Evolutionary conservation across 2,888 invertebrate species (phyloP).

Genomic region (Drosophila prolongata): DNA sequence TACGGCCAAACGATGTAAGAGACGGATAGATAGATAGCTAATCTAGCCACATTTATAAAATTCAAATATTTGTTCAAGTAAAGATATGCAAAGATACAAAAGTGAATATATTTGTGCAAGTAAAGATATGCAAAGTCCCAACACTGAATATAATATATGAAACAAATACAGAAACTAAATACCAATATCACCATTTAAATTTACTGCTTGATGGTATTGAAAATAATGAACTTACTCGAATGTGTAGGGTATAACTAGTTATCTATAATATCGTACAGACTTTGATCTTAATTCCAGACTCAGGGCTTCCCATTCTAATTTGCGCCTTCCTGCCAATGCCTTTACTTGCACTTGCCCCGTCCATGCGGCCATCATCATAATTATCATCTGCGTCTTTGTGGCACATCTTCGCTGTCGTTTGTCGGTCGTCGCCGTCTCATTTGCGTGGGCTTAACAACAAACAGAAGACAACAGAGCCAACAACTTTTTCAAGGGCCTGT

Average conservation of each 20-base stretch:
- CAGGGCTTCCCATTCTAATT: not conserved
- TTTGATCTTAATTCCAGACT: slow-evolving; percentile 2
- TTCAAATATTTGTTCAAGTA: no score
- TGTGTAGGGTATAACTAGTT: not conserved
- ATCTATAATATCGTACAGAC: not conserved
- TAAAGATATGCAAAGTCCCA: no score
- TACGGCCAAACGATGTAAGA: no score
- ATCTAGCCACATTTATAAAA: no score
- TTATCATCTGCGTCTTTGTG: slow-evolving; percentile 43
- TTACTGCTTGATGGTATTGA: no score
- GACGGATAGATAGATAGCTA: no score
- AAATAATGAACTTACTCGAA: no score
- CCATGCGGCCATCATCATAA: slow-evolving; percentile 27
- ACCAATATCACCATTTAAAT: no score
- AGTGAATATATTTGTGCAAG: no score
- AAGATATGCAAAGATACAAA: no score
- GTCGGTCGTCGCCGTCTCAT: slow-evolving; percentile 39
- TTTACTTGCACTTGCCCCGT: slow-evolving; percentile 64
- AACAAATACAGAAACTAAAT: no score
- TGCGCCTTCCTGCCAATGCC: slow-evolving; percentile 36
- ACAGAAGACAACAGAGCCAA: slow-evolving; percentile 11
- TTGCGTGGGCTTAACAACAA: slow-evolving; percentile 62
- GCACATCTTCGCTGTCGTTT: slow-evolving; percentile 18
- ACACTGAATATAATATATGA: no score
- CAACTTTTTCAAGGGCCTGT: slow-evolving; percentile 72